These are phyloP conservation scores for Agriopis aurantiaria DNA, from an alignment of 2,888 invertebrate species.

Conservation along the genomic window DNA sequence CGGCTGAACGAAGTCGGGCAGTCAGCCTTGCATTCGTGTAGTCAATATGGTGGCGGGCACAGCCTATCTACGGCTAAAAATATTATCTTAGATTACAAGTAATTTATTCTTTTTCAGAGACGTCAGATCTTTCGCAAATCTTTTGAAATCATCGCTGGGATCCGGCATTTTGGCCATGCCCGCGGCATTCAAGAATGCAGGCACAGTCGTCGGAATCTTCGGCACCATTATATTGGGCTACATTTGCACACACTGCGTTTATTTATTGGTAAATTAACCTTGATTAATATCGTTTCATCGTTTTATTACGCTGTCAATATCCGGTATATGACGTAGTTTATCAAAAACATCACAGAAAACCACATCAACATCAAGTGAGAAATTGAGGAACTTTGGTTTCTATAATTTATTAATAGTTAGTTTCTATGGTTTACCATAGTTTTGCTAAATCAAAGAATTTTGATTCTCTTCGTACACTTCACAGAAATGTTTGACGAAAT, in stretches of 20 bases:
- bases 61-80: too few relatives aligned
- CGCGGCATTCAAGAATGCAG: constrained; percentile 94
- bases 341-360: background rate
- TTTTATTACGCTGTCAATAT: constrained; percentile 2
- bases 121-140: constrained; percentile 93
- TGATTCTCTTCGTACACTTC: too few relatives aligned
- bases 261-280: constrained; percentile 90
- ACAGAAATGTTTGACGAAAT: too few relatives aligned
- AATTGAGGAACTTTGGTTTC: too few relatives aligned
- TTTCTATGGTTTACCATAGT: too few relatives aligned
- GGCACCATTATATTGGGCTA: constrained; percentile 94
- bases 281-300: background rate
- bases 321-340: background rate
- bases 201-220: constrained; percentile 91
- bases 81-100: too few relatives aligned
- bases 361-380: background rate
- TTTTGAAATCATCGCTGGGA: constrained; percentile 97
- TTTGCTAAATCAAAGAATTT: too few relatives aligned
- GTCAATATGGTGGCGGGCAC: too few relatives aligned
- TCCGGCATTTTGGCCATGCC: constrained; percentile 97
- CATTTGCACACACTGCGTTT: constrained; percentile 97
- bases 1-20: too few relatives aligned
- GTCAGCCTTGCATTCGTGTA: too few relatives aligned
- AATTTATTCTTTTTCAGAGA: constrained; percentile 86
- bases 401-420: too few relatives aligned